Percentiles rank a stretch among this genome's conserved stretches.
phyloP scores from a whole-genome alignment of 2,113 vertebrate species.

The Cavia aperea region DNA sequence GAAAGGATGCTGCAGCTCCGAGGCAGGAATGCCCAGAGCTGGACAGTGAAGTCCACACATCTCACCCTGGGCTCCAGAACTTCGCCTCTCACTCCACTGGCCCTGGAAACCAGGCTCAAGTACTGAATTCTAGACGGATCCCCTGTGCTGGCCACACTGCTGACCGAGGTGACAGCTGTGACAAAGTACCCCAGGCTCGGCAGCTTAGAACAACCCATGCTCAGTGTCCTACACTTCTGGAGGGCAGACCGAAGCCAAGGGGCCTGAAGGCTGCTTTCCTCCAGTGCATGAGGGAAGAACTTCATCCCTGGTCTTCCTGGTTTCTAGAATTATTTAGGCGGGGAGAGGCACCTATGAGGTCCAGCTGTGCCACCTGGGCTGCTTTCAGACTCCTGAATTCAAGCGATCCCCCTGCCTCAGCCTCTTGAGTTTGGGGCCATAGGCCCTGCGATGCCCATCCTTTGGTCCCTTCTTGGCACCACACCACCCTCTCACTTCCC shows the following conservation, averaged over 20 bases:
- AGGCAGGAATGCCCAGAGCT: background rate
- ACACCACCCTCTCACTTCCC: background rate
- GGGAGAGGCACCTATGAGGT: background rate
- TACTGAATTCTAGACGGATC: background rate
- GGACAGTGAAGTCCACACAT: background rate
- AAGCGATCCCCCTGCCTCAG: background rate
- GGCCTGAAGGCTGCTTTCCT: background rate
- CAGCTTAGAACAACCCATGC: background rate
- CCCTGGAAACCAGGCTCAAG: background rate
- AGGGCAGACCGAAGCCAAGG: background rate
- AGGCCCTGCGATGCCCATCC: background rate
- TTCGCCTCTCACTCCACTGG: background rate
- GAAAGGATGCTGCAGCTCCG: background rate
- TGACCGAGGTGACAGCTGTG: background rate
- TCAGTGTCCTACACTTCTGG: background rate
- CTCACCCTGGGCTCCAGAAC: background rate
- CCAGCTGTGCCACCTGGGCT: background rate
- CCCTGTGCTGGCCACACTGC: fast-evolving
- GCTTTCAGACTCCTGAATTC: background rate
- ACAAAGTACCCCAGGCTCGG: background rate
- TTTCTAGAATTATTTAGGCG: background rate
- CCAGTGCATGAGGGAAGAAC: background rate
- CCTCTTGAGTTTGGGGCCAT: background rate
- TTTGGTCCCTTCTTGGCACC: background rate
- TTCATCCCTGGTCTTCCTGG: background rate